phyloP scores from a whole-genome alignment of 2,797 vertebrate genomes.

The Trematomus bernacchii region DNA sequence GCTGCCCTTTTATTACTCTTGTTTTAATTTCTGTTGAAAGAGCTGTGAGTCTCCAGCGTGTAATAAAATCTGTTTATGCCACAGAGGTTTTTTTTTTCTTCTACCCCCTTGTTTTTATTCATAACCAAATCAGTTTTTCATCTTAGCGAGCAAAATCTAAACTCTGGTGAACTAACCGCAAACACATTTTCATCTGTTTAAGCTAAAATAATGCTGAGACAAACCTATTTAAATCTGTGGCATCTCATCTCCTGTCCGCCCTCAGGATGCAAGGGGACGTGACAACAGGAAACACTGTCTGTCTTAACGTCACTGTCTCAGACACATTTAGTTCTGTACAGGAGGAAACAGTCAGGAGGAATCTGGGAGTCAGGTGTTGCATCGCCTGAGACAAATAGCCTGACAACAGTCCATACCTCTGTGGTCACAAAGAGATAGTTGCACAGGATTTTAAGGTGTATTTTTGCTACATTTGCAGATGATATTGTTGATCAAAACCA shows the following conservation, averaged over 20 bases:
- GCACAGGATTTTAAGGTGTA: background rate
- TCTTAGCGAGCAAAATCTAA: slow-evolving; percentile 43
- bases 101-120: slow-evolving; percentile 47
- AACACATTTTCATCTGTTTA: slow-evolving; percentile 35
- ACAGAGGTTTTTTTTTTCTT: background rate
- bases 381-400: slow-evolving; percentile 30
- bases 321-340: slow-evolving; percentile 49
- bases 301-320: slow-evolving; percentile 47
- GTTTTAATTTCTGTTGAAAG: slow-evolving; percentile 49
- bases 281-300: slow-evolving; percentile 58
- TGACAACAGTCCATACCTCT: slow-evolving; percentile 36
- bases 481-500: background rate
- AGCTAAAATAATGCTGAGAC: slow-evolving; percentile 29
- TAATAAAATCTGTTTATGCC: slow-evolving; percentile 38
- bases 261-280: slow-evolving; percentile 60
- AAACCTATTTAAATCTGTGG: slow-evolving; percentile 12
- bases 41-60: slow-evolving; percentile 35
- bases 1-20: slow-evolving; percentile 44
- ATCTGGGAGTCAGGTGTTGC: slow-evolving; percentile 31
- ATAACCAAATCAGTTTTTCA: slow-evolving; percentile 37
- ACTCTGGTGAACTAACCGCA: slow-evolving; percentile 16
- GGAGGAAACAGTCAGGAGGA: slow-evolving; percentile 52
- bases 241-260: slow-evolving; percentile 40
- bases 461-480: background rate
- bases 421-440: slow-evolving; percentile 10